These are phyloP conservation scores for Rhinophrynus dorsalis DNA, from an alignment of 2,797 vertebrate genomes.

Conservation along the genomic window DNA sequence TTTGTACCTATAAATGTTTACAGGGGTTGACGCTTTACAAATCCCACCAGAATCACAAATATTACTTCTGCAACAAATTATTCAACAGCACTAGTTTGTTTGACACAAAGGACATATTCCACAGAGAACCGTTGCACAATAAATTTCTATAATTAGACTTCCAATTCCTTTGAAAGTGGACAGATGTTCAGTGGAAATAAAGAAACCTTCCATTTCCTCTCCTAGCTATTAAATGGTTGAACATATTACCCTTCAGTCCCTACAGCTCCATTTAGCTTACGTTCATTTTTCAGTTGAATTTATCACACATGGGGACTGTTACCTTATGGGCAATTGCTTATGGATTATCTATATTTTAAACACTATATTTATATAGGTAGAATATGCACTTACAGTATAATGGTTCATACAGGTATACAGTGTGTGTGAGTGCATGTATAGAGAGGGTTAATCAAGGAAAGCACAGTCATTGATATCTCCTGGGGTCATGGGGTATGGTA, in stretches of 20 bases:
- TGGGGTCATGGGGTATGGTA: too few species aligned
- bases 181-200: constrained; percentile 23
- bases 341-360: too few species aligned
- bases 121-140: constrained; percentile 7
- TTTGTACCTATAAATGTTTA: constrained; percentile 11
- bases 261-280: too few species aligned
- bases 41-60: background rate
- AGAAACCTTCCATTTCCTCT: constrained; percentile 16
- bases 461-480: too few species aligned
- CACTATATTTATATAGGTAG: too few species aligned
- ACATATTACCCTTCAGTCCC: constrained; percentile 21
- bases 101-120: constrained; percentile 18
- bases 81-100: background rate
- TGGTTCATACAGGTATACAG: too few species aligned
- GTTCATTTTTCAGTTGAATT: too few species aligned
- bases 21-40: background rate
- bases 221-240: constrained; percentile 3
- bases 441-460: too few species aligned
- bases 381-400: too few species aligned
- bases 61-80: background rate
- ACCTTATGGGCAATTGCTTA: too few species aligned
- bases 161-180: constrained; percentile 23
- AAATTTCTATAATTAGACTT: constrained; percentile 20
- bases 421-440: too few species aligned
- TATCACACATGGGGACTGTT: too few species aligned